These are phyloP conservation scores for Scaptomyza pallida DNA, from an alignment of 1,140 invertebrate genomes.

Conservation along the genomic window DNA sequence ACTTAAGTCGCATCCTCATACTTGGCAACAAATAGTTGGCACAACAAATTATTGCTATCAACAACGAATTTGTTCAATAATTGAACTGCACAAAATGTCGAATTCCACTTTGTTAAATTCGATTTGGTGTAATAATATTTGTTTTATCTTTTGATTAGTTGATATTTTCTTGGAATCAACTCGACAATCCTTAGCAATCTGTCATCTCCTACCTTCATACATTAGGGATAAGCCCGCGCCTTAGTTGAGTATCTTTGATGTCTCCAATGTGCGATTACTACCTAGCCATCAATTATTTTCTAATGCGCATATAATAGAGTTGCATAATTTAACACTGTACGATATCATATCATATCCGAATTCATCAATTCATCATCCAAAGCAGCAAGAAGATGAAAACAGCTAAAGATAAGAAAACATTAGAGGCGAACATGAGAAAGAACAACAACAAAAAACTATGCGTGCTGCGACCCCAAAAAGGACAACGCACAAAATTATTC, in stretches of 20 bases:
- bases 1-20: background rate
- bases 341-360: constrained; percentile 21
- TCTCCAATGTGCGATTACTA: constrained; percentile 9
- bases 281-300: constrained; percentile 63
- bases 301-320: constrained; percentile 75
- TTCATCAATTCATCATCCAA: constrained; percentile 73
- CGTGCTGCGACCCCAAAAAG: constrained; percentile 46
- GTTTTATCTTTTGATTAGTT: too few relatives aligned
- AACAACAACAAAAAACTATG: constrained; percentile 50
- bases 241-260: constrained; percentile 25
- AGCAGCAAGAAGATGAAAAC: constrained; percentile 18
- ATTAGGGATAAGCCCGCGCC: background rate
- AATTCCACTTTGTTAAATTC: background rate
- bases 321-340: constrained; percentile 61
- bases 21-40: constrained; percentile 26
- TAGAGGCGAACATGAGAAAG: background rate
- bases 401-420: background rate
- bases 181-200: background rate
- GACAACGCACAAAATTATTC: constrained; percentile 80
- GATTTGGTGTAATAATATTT: too few relatives aligned
- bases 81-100: constrained; percentile 41
- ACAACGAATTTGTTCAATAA: constrained; percentile 39
- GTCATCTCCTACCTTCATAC: background rate
- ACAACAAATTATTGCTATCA: constrained; percentile 38
- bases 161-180: too few relatives aligned